These are phyloP conservation scores for Synanthedon tipuliformis DNA, from an alignment of 2,888 invertebrate genomes.

Conservation along the genomic window DNA sequence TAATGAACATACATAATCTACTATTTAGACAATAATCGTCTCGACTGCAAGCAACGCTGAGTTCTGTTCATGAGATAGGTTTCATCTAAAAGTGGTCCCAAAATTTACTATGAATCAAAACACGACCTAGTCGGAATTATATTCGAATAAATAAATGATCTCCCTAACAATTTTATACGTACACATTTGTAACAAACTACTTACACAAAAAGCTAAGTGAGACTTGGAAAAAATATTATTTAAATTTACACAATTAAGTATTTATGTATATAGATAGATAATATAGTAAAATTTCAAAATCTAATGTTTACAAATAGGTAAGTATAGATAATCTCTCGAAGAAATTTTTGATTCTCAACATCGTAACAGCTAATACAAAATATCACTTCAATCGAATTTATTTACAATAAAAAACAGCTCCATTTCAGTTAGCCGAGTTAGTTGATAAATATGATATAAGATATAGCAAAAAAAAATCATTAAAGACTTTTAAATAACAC, in stretches of 20 bases:
- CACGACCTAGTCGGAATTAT: conserved; percentile 35
- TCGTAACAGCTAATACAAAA: conserved; percentile 55
- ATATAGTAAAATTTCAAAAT: conserved; percentile 23
- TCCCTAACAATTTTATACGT: neutral
- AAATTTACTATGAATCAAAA: conserved; percentile 66
- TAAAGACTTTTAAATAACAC: neutral
- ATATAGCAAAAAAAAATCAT: conserved; percentile 11
- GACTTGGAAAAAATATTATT: conserved; percentile 20
- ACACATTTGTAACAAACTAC: conserved; percentile 34
- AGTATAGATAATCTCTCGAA: conserved; percentile 3
- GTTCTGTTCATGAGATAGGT: conserved; percentile 27
- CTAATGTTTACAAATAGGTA: conserved; percentile 36
- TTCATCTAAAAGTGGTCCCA: conserved; percentile 53
- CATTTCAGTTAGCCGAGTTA: conserved; percentile 44
- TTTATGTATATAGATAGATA: no score
- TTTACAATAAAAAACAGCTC: conserved; percentile 47
- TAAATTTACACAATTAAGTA: neutral
- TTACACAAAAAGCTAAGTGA: conserved; percentile 47
- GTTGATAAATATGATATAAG: conserved; percentile 17
- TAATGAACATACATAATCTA: neutral
- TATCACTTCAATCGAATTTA: conserved; percentile 47
- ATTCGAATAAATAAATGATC: conserved; percentile 14
- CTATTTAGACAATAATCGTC: conserved; percentile 11
- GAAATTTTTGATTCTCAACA: conserved; percentile 16
- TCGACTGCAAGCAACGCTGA: conserved; percentile 22